Evolutionary conservation across 2,113 vertebrate genomes (phyloP), one percentile per base, ranked within the genome.

Genomic region (Heliornis fulica): DNA sequence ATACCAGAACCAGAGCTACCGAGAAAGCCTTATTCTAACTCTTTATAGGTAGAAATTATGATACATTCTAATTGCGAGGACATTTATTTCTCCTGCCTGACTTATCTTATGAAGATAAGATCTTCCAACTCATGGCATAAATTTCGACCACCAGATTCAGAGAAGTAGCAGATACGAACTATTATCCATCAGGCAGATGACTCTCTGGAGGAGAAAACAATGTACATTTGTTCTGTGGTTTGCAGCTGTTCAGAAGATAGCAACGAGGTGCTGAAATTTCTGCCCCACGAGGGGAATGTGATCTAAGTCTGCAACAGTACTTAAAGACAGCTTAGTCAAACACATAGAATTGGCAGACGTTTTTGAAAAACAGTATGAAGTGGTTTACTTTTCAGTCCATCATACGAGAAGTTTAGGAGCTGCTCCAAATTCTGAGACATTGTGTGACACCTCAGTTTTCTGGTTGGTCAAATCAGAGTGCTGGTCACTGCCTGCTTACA

Each of bases 221-320:
- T 45, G 46, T 51, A 17, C 82, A 6, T 83, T 92, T 95, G 75
- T 85, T 87, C 54, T 74, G 63, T 53, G 46, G 23, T 63, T 96
- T 86, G 60, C 76, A 93, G 85, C 85, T 94, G 88, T 64, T 92
- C n/a, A 68, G 83, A 84, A 94, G 93, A 89, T 32, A 84, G 61
- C 76, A 64, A 59, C 26, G 68, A 94, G 83, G 77, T 91, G 83
- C 64, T 93, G 90, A 95, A 96, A 96, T 94, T 93, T 94, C 92
- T 95, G 31, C 60, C 80, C 40, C 83, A 51, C 25, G 19, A 93
- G 72, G 51, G 79, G 60, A 94, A 71, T 38, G 80, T 92, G 86
- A 84, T 95, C 90, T 92, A 78, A 93, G 76, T 64, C 83, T 66
- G 59, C 90, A 91, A 51, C 10, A 65, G 79, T 59, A 28, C 71